Evolutionary conservation across 92 coral and sea anemone species (phyloP).

Genomic region (Anthopleura xanthogrammica): DNA sequence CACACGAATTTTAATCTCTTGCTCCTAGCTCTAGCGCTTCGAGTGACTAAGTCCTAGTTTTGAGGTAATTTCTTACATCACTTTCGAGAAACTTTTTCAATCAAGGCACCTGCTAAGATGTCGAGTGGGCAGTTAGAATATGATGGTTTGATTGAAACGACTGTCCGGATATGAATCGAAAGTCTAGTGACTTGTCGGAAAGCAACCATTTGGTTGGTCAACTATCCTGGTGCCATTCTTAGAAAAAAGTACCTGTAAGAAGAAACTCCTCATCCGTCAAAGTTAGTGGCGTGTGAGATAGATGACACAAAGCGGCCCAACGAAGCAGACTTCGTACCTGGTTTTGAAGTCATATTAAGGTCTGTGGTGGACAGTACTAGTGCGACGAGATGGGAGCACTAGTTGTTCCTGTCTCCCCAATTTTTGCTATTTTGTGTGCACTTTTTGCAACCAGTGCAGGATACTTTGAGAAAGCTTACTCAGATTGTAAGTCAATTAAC

Average conservation of each 20-base stretch:
- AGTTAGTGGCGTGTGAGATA: background rate
- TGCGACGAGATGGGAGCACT: constrained; percentile 23
- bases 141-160: background rate
- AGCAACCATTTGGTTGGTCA: background rate
- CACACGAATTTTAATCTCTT: too few species aligned
- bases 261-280: background rate
- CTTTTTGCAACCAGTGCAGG: background rate
- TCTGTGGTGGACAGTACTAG: background rate
- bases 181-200: background rate
- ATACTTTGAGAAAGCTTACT: constrained; percentile 16
- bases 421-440: background rate
- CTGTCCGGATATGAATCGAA: too few species aligned
- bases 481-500: background rate
- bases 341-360: background rate
- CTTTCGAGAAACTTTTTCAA: background rate
- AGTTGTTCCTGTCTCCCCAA: constrained; percentile 9
- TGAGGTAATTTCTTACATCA: constrained; percentile 1
- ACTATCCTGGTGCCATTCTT: background rate
- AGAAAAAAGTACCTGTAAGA: background rate
- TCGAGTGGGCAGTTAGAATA: background rate
- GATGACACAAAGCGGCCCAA: background rate
- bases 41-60: background rate
- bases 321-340: background rate
- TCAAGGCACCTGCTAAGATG: background rate
- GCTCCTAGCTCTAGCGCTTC: too few species aligned